Percentiles rank a stretch among this genome's conserved stretches.
These are phyloP conservation scores for Larimichthys polyactis DNA, from an alignment of 2,113 vertebrate species.

Conservation along the genomic window DNA sequence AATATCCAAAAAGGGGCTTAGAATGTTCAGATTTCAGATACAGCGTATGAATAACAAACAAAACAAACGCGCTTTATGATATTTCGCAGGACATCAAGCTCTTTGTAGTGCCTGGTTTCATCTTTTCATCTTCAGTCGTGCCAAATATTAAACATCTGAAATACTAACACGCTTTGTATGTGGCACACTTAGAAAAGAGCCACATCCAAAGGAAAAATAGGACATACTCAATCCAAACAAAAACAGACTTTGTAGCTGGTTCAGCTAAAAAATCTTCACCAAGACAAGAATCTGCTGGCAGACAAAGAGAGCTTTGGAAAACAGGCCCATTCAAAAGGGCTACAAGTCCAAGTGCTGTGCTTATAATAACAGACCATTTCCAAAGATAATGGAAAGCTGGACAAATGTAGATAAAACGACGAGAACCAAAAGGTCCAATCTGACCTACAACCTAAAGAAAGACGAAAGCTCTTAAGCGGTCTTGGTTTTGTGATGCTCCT, in stretches of 20 bases:
- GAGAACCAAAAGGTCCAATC: slow-evolving; percentile 7
- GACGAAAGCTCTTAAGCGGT: slow-evolving; percentile 8
- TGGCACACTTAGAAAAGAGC: slow-evolving; percentile 32
- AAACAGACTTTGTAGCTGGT: slow-evolving; percentile 57
- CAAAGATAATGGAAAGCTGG: slow-evolving; percentile 59
- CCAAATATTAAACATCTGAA: slow-evolving; percentile 39
- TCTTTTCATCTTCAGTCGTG: slow-evolving; percentile 14
- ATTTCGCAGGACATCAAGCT: not conserved
- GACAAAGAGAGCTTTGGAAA: slow-evolving; percentile 56
- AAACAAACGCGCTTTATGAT: not conserved
- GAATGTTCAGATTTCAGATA: not conserved
- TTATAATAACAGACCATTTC: slow-evolving; percentile 60
- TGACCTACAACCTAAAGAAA: slow-evolving; percentile 29
- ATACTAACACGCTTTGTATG: slow-evolving; percentile 19
- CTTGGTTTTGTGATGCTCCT: slow-evolving; percentile 5
- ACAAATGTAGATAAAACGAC: slow-evolving; percentile 35
- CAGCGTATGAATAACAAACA: not conserved
- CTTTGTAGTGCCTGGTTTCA: not conserved
- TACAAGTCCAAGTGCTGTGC: slow-evolving; percentile 44
- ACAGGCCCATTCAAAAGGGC: slow-evolving; percentile 60
- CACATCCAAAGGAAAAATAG: slow-evolving; percentile 55
- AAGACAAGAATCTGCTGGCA: slow-evolving; percentile 68
- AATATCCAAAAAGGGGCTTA: not conserved
- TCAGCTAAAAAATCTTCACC: slow-evolving; percentile 64
- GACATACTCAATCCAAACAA: slow-evolving; percentile 54